A percentile compares a stretch with the other conserved stretches of the same genome.
Conservation (phyloP, 2,113 vertebrate genomes). For the Peromyscus leucopus region DNA sequence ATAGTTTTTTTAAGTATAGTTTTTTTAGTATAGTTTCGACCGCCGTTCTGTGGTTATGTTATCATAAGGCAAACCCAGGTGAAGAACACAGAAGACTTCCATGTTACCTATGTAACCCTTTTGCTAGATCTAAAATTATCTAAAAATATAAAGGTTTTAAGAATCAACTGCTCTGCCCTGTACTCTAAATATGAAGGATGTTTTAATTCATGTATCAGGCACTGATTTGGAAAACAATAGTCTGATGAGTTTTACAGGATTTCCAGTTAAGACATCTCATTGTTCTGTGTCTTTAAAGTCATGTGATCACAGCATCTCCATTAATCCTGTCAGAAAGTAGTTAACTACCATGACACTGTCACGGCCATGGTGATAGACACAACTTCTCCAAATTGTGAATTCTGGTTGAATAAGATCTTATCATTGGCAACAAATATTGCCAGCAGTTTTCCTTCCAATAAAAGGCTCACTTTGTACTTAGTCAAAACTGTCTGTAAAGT, state of each 20-base stretch:
- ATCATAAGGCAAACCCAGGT: not conserved
- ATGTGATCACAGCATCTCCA: constrained; percentile 41
- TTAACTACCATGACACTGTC: constrained; percentile 50
- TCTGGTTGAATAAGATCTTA: constrained; percentile 58
- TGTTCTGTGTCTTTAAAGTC: not conserved
- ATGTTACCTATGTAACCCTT: not conserved
- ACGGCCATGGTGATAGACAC: not conserved
- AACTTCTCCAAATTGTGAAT: constrained; percentile 58
- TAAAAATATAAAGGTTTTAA: constrained; percentile 48
- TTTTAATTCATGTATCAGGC: not conserved
- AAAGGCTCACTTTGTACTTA: constrained; percentile 45
- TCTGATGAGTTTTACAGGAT: constrained; percentile 33
- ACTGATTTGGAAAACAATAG: constrained; percentile 39
- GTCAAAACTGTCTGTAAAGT: constrained; percentile 21
- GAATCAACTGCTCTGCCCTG: constrained; percentile 15
- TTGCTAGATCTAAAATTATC: constrained; percentile 41
- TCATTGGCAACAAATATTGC: constrained; percentile 51
- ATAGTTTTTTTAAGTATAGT: not conserved
- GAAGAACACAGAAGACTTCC: not conserved
- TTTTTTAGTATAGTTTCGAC: constrained; percentile 37
- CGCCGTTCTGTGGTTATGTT: not conserved
- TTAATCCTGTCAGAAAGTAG: constrained; percentile 30
- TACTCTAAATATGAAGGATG: not conserved
- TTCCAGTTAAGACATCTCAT: constrained; percentile 20
- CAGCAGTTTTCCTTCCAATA: constrained; percentile 58